phyloP scores from a whole-genome alignment of 1,140 invertebrate species.

The Leptestheria dahalacensis region DNA sequence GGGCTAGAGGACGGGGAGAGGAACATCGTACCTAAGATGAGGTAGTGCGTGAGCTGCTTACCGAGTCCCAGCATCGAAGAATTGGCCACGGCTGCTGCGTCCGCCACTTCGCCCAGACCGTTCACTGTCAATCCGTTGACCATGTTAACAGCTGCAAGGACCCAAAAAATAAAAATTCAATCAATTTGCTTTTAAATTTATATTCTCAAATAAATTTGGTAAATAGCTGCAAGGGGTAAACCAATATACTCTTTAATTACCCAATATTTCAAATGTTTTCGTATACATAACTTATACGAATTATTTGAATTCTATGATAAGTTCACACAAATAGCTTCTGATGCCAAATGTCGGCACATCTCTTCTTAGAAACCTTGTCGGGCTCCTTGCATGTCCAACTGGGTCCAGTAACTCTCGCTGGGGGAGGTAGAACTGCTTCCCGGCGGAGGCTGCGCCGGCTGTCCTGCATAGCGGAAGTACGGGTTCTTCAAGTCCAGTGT shows the following conservation, averaged over 20 bases:
- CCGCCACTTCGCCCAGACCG: slow-evolving; percentile 53
- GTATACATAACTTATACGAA: no score
- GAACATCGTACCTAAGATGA: slow-evolving; percentile 7
- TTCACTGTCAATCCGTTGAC: slow-evolving; percentile 66
- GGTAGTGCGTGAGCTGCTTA: slow-evolving; percentile 23
- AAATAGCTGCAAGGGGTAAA: no score
- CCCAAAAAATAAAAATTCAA: no score
- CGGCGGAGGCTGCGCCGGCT: slow-evolving; percentile 71
- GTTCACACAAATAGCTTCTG: not conserved
- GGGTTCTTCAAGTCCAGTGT: slow-evolving; percentile 97
- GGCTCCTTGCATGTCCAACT: slow-evolving; percentile 56
- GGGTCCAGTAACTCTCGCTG: slow-evolving; percentile 78
- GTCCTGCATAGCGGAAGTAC: slow-evolving; percentile 84
- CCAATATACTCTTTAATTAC: not conserved
- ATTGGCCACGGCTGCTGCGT: slow-evolving; percentile 36
- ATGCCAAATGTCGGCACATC: not conserved
- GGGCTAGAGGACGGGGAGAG: slow-evolving; percentile 1
- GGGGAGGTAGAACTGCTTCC: slow-evolving; percentile 77
- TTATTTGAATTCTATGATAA: not conserved
- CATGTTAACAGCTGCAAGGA: slow-evolving; percentile 45
- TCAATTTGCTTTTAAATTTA: no score
- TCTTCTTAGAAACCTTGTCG: slow-evolving; percentile 32
- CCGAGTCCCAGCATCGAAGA: slow-evolving; percentile 38
- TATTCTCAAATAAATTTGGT: no score
- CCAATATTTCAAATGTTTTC: no score